Evolutionary conservation across 2,888 invertebrate genomes (phyloP).

Genomic region (Lamellibrachia columna): DNA sequence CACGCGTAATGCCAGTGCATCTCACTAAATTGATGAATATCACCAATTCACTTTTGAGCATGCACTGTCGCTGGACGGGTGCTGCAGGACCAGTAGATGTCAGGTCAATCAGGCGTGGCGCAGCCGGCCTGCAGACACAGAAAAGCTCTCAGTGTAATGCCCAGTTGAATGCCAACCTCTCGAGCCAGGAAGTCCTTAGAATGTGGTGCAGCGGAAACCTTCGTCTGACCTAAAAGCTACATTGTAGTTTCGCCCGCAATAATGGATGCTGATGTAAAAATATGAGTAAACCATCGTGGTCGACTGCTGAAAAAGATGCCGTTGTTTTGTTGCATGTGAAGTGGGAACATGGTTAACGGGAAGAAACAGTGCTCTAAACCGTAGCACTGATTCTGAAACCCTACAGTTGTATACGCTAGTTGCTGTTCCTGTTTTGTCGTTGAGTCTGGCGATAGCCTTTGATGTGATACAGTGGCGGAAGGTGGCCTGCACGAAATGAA

Average conservation of each 20-base stretch:
- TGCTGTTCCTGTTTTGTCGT: not conserved
- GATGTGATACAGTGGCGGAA: not conserved
- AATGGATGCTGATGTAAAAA: not conserved
- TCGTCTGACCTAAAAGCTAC: not conserved
- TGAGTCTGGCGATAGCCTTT: not conserved
- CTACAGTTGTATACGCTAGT: not conserved
- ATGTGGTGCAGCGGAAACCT: not conserved
- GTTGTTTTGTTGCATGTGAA: not conserved
- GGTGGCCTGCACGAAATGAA: not conserved
- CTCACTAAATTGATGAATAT: conserved; percentile 12
- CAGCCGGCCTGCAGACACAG: not conserved
- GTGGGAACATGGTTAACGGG: not conserved
- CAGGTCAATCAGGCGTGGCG: not conserved
- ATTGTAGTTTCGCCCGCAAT: not conserved
- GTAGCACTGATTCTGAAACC: not conserved
- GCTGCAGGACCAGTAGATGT: not conserved
- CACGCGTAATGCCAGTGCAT: not conserved
- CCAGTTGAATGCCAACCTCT: not conserved
- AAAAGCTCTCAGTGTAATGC: conserved; percentile 9
- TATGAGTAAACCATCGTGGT: not conserved
- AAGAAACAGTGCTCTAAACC: not conserved
- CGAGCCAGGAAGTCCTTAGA: conserved; percentile 7
- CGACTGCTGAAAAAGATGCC: not conserved
- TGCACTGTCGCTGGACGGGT: not conserved
- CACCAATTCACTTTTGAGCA: not conserved